phyloP scores from a whole-genome alignment of 2,888 invertebrate genomes.

The Conistra vaccinii region DNA sequence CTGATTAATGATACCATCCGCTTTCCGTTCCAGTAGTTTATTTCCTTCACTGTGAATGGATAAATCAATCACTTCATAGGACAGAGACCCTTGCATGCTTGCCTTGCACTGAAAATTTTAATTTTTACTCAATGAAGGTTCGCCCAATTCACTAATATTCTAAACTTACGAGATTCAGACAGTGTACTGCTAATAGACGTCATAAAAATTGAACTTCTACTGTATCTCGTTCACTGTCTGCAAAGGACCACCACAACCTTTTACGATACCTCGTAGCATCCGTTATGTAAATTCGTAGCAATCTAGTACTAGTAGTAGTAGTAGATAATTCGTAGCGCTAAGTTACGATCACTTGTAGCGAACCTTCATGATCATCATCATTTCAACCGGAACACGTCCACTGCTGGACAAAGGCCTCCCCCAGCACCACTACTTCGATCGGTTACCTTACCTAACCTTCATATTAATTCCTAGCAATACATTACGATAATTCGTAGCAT shows the following conservation, averaged over 20 bases:
- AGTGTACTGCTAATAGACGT: not conserved
- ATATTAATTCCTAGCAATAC: not conserved
- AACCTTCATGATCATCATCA: no score
- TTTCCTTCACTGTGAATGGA: not conserved
- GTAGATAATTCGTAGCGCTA: constrained; percentile 37
- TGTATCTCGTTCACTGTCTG: not conserved
- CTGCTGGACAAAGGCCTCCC: no score
- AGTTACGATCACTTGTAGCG: constrained; percentile 17
- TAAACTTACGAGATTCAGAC: not conserved
- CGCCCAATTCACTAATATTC: not conserved
- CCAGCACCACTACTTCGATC: no score
- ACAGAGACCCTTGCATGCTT: not conserved
- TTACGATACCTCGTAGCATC: constrained; percentile 5
- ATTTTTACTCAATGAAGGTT: not conserved
- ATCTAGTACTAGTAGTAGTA: no score
- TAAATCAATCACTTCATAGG: constrained; percentile 19
- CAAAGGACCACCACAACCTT: not conserved
- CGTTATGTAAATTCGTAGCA: constrained; percentile 28
- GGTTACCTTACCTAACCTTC: no score
- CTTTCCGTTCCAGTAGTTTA: not conserved
- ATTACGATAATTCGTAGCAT: no score
- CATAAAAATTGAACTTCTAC: not conserved
- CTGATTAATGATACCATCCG: constrained; percentile 21
- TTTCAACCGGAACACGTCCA: no score
- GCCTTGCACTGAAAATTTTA: not conserved